Evolutionary conservation across 2,888 invertebrate genomes (phyloP), one percentile per base, ranked within the genome.

Genomic region (Hirtodrosophila cameraria): DNA sequence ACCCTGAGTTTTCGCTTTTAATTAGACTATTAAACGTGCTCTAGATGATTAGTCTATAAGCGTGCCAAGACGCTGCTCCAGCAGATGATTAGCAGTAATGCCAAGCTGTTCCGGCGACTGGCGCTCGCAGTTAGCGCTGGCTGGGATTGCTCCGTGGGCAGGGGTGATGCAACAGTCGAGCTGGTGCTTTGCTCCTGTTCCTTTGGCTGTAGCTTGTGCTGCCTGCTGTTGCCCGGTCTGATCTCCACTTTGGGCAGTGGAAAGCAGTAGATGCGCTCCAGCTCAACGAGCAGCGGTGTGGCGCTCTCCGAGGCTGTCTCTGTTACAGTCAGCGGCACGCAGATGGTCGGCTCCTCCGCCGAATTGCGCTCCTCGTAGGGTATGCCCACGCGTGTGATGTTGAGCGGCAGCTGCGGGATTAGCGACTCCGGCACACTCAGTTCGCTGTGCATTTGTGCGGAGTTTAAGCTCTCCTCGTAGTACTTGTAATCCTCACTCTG

Each of bases 251-350:
- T 74, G 28, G 89, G 89, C 59, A 87, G 64, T 0, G 89, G 88
- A 20, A 88, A 88, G 54, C 89, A 88, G 46, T 87, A 88, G 52
- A 88, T 68, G 4, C 89, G 78, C 54, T 88, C 88, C 1, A 89
- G 81, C 13, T 85, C 81, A 2, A 88, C 71, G 3, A 75, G 25
- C 8, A 83, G 23, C 0, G 83, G 61, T 15, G 48, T 48, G 8
- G 53, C 42, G 11, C 71, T 79, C 2, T 87, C 75, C 12, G 82
- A 58, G 18, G 83, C 78, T 2, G 74, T 71, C 59, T 89, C 89
- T 0, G 68, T 64, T 1, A 89, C 87, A 0, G 84, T 82, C 0
- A 89, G 69, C 0, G 89, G 89, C 0, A 89, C 89, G 50, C 89
- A 89, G 12, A 89, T 84, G 9, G 80, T 83, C 0, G 87, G 75